Conservation (phyloP, 2,113 vertebrate species). For the Formicarius rufipectus region DNA sequence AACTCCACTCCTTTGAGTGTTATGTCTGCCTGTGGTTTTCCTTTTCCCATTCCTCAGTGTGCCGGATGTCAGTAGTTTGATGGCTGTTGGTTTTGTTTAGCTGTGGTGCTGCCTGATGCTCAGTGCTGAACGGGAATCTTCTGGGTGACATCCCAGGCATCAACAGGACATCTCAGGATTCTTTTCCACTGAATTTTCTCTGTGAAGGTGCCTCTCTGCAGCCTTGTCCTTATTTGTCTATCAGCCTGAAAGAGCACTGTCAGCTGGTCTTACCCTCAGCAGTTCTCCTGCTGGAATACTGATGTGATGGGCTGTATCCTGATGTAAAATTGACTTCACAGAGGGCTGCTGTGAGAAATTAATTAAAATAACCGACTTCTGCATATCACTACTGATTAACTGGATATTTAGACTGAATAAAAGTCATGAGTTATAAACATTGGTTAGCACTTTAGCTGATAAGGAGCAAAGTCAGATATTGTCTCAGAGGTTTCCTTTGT, state of each 20-base stretch:
- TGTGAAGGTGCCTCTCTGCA: neutral
- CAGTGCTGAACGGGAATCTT: neutral
- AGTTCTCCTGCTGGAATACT: rapidly evolving
- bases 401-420: neutral
- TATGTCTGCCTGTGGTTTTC: neutral
- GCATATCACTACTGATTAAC: neutral
- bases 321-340: neutral
- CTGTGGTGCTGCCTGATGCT: neutral
- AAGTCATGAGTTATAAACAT: neutral
- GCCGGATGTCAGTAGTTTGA: neutral
- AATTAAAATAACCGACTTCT: neutral
- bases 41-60: neutral
- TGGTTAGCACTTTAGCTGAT: neutral
- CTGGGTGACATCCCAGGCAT: neutral
- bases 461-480: neutral
- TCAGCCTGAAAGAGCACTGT: neutral
- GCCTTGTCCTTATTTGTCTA: neutral
- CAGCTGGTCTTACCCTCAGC: neutral
- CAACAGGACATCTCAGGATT: rapidly evolving
- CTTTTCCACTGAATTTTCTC: neutral
- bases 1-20: neutral
- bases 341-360: neutral
- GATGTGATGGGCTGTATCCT: neutral
- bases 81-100: neutral
- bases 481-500: neutral